Conservation (phyloP, 1,140 invertebrate species). For the Saxidomus purpurata region DNA sequence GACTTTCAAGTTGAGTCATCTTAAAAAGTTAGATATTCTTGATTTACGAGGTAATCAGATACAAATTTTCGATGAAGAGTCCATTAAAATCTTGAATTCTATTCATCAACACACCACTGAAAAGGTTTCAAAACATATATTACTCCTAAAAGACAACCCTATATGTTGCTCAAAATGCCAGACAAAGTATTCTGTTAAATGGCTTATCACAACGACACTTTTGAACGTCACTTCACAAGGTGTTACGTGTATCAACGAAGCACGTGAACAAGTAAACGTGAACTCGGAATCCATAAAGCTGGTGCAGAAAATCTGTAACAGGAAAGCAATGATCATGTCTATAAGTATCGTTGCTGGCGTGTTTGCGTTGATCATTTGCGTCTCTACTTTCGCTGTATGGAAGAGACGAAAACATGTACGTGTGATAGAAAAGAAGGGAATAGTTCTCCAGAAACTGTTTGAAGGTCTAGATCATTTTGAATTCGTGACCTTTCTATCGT, state of each 20-base stretch:
- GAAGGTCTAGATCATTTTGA: slow-evolving; percentile 18
- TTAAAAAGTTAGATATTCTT: neutral
- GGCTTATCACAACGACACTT: neutral
- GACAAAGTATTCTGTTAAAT: neutral
- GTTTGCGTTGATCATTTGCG: neutral
- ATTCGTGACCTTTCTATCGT: slow-evolving; percentile 6
- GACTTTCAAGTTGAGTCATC: neutral
- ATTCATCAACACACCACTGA: neutral
- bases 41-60: neutral
- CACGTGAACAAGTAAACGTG: neutral
- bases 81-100: neutral
- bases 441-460: neutral
- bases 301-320: neutral
- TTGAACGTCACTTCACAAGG: neutral
- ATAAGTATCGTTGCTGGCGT: neutral
- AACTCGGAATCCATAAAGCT: neutral
- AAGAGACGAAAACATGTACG: neutral
- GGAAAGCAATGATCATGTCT: neutral
- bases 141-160: neutral
- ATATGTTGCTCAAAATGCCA: slow-evolving; percentile 4
- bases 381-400: neutral
- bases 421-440: neutral
- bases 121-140: neutral
- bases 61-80: neutral
- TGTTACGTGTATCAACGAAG: neutral